Conservation (phyloP, 2,113 vertebrate genomes). For the Cryptomyrus ogoouensis region DNA sequence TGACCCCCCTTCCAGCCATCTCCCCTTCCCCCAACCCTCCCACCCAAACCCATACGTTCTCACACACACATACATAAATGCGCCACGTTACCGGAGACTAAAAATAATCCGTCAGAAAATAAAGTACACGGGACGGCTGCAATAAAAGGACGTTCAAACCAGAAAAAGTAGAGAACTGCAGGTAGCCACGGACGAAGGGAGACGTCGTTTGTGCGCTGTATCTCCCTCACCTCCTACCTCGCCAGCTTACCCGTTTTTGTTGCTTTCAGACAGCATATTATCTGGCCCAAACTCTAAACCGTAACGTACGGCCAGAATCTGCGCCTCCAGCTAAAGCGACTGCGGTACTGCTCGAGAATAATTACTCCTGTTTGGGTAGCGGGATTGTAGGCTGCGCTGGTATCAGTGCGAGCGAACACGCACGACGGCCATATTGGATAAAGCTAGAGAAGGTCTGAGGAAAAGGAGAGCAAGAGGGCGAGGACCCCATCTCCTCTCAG, state of each 20-base stretch:
- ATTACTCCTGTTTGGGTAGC: conserved; percentile 27
- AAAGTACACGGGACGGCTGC: neutral
- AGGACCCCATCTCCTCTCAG: conserved; percentile 27
- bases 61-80: neutral
- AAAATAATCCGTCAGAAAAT: conserved; percentile 6
- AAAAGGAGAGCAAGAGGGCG: conserved; percentile 11
- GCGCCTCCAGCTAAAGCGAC: conserved; percentile 25
- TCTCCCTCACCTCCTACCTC: conserved; percentile 20
- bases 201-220: conserved; percentile 32
- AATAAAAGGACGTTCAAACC: neutral
- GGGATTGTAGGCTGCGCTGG: conserved; percentile 58
- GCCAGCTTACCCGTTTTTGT: conserved; percentile 69
- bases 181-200: conserved; percentile 4
- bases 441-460: conserved; percentile 27
- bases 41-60: neutral
- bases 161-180: neutral
- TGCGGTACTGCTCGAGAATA: conserved; percentile 32
- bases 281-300: conserved; percentile 39
- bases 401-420: conserved; percentile 59
- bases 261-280: conserved; percentile 68
- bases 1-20: neutral
- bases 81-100: neutral
- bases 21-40: conserved; percentile 35
- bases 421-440: conserved; percentile 67
- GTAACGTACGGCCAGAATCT: conserved; percentile 21